Evolutionary conservation across 2,888 invertebrate species (phyloP).

Genomic region (Deroplatys truncata): DNA sequence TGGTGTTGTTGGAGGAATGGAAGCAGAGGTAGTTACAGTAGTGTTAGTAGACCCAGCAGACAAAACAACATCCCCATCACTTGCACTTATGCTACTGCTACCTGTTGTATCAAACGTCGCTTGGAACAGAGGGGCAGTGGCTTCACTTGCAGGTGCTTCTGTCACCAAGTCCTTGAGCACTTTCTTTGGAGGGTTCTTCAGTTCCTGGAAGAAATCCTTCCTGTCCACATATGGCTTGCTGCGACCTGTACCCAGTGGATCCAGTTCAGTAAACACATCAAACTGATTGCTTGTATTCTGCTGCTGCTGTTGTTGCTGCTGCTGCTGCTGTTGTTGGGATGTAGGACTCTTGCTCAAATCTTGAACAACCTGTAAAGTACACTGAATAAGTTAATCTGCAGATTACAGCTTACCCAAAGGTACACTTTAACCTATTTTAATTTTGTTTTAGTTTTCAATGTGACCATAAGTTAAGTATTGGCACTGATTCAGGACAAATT

Average conservation of each 20-base stretch:
- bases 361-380: conserved; percentile 12
- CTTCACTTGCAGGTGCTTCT: conserved; percentile 30
- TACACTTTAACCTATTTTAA: too few relatives aligned
- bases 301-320: neutral
- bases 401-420: too few relatives aligned
- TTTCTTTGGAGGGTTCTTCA: conserved; percentile 92
- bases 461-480: too few relatives aligned
- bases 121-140: conserved; percentile 39
- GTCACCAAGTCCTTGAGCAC: conserved; percentile 79
- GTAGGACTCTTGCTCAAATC: conserved; percentile 15
- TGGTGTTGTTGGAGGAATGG: neutral
- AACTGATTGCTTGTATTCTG: conserved; percentile 41
- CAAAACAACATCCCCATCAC: conserved; percentile 18
- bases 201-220: conserved; percentile 93
- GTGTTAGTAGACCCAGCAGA: conserved; percentile 9
- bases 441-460: too few relatives aligned
- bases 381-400: neutral
- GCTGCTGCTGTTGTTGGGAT: neutral
- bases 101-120: conserved; percentile 35
- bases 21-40: conserved; percentile 10
- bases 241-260: conserved; percentile 87
- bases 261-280: conserved; percentile 90
- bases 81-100: neutral
- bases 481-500: too few relatives aligned
- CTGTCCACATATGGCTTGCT: conserved; percentile 91